Evolutionary conservation across 35 echinoderm and acorn worm genomes (phyloP), one percentile per base, ranked within the genome.

Genomic region (Lytechinus pictus): DNA sequence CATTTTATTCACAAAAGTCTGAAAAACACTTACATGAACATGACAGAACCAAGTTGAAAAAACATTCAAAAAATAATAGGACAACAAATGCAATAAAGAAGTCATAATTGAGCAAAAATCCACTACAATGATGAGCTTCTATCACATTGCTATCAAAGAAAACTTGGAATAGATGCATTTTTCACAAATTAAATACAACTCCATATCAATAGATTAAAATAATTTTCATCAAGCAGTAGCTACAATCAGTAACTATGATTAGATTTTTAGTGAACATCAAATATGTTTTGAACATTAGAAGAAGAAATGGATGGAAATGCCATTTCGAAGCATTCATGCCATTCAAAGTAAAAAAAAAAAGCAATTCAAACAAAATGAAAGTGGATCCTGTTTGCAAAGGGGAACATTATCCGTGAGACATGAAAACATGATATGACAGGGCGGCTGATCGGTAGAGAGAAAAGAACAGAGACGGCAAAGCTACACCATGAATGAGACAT

Each of bases 401-500:
- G 21, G 3, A 79, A 24, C 66, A 79, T 79, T 16, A 79, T 24
- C 66, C n/a, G 66, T 16, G 19, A 79, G 66, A 79, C 66, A 79
- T n/a, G 19, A 79, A 79, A 79, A 79, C 66, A 79, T 79, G 66
- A 79, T 79, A 79, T n/a, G 19, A 79, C 66, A 79, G 21, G 19
- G n/a, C 66, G 21, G 66, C 66, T 14, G 66, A 16, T 79, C 66
- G 13, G 4, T 7, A 79, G 19, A 24, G 21, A 79, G 66, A 79
- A 79, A 79, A 79, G 66, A 79, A 79, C 66, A n/a, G 19, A 79
- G 66, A 24, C 66, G 19, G 66, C 66, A 79, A 79, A 6, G 19
- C 66, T 79, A 79, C 12, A 79, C 66, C 66, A 79, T 79, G 66
- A 79, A 79, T 79, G 66, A 79, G n/a, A 79, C 19, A 79, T 79